A percentile compares a stretch with the other conserved stretches of the same genome.
Evolutionary conservation across 1,140 invertebrate genomes (phyloP).

Genomic region (Cheumatopsyche charites): DNA sequence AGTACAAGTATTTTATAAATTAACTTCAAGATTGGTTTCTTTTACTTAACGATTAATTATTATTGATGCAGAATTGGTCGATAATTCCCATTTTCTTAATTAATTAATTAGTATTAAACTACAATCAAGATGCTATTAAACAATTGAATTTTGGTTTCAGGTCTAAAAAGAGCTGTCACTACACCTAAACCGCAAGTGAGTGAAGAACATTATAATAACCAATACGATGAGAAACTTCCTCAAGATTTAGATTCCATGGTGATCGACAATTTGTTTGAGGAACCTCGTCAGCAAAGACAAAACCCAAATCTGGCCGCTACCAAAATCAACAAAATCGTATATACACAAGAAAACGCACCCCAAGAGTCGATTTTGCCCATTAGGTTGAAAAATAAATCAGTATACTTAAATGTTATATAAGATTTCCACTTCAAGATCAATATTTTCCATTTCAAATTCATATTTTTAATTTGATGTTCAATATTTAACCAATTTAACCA

Average conservation of each 20-base stretch:
- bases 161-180: slow-evolving; percentile 8
- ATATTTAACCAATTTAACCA: neutral
- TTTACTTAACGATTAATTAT: no score
- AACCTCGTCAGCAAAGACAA: slow-evolving; percentile 43
- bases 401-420: slow-evolving; percentile 9
- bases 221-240: neutral
- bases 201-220: neutral
- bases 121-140: no score
- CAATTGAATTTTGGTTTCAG: neutral
- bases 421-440: no score
- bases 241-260: no score
- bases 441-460: no score
- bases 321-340: slow-evolving; percentile 42
- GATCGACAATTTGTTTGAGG: slow-evolving; percentile 39
- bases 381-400: no score
- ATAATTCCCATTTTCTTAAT: no score
- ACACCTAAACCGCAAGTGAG: neutral
- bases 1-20: no score
- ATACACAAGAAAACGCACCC: slow-evolving; percentile 12
- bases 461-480: neutral
- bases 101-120: no score
- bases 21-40: no score
- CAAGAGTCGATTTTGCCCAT: neutral
- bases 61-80: no score
- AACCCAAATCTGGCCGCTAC: slow-evolving; percentile 45